Percentiles rank a stretch among this genome's conserved stretches.
These are phyloP conservation scores for Athripsodes cinereus DNA, from an alignment of 2,888 invertebrate genomes.

Conservation along the genomic window DNA sequence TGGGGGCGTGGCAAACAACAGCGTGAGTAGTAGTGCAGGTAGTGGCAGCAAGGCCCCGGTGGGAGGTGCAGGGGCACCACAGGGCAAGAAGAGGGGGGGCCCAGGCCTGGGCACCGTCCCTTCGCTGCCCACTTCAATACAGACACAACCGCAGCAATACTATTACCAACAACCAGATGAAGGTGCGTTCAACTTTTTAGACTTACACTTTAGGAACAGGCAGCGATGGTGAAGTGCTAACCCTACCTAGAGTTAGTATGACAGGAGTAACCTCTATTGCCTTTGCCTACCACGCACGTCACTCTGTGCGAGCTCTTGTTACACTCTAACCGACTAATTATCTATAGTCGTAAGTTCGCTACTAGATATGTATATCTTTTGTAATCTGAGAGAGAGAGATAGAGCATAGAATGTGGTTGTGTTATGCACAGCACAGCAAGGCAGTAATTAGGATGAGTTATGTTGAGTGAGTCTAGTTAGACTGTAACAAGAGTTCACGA, in stretches of 20 bases:
- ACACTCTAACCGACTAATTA: conserved; percentile 50
- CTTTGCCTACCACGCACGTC: conserved; percentile 12
- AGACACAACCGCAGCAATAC: conserved; percentile 48
- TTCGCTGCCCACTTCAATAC: conserved; percentile 39
- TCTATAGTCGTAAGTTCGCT: too few relatives aligned
- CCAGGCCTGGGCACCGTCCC: conserved; percentile 43
- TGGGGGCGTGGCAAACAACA: conserved; percentile 31
- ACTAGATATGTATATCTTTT: too few relatives aligned
- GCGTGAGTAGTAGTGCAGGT: conserved; percentile 37
- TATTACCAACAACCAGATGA: conserved; percentile 53
- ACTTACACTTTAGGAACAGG: conserved; percentile 53
- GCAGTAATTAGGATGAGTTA: too few relatives aligned
- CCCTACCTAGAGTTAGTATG: conserved; percentile 50
- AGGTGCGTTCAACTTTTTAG: conserved; percentile 55
- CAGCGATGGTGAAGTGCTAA: conserved; percentile 54
- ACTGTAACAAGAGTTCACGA: conserved; percentile 53
- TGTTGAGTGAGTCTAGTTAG: conserved; percentile 34
- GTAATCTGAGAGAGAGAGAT: too few relatives aligned
- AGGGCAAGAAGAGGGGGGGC: conserved; percentile 44
- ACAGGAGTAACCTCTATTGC: conserved; percentile 41
- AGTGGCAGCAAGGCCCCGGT: conserved; percentile 34
- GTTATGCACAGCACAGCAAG: too few relatives aligned
- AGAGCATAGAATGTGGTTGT: too few relatives aligned
- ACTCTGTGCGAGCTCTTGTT: conserved; percentile 47
- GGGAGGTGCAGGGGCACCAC: conserved; percentile 41